Conservation (phyloP, 2,113 vertebrate genomes). For the Elaphurus davidianus region DNA sequence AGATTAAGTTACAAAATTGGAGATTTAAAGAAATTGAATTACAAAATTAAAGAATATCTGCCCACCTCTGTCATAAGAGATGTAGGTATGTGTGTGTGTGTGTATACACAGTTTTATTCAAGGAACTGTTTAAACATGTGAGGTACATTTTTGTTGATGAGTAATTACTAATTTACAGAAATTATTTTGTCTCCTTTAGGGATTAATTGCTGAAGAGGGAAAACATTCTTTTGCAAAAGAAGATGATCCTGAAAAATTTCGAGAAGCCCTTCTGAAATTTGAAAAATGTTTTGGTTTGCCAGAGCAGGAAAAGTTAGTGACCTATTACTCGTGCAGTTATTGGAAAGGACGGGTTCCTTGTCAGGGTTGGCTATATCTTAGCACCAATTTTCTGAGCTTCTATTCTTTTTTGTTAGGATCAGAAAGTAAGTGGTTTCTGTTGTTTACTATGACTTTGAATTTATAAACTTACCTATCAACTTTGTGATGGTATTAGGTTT, state of each 20-base stretch:
- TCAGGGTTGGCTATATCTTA: slow-evolving; percentile 99
- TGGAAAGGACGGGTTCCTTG: slow-evolving; percentile 97
- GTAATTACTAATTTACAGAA: slow-evolving; percentile 54
- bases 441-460: slow-evolving; percentile 45
- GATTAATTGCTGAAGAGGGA: slow-evolving; percentile 96
- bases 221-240: slow-evolving; percentile 90
- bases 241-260: slow-evolving; percentile 96
- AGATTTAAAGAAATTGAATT: background rate
- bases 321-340: slow-evolving; percentile 98
- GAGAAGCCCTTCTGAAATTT: slow-evolving; percentile 94
- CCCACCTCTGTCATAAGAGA: background rate
- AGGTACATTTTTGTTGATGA: slow-evolving; percentile 38
- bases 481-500: slow-evolving; percentile 29
- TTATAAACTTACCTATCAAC: background rate
- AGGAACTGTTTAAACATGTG: slow-evolving; percentile 8
- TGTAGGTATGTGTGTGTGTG: background rate
- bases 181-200: slow-evolving; percentile 82
- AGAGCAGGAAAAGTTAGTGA: slow-evolving; percentile 94
- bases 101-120: background rate
- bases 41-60: slow-evolving; percentile 17
- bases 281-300: slow-evolving; percentile 96
- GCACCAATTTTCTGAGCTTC: slow-evolving; percentile 98
- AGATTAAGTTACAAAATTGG: background rate
- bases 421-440: slow-evolving; percentile 87
- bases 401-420: slow-evolving; percentile 96